Evolutionary conservation across 2,797 vertebrate genomes (phyloP).

Genomic region (Argentina silus): DNA sequence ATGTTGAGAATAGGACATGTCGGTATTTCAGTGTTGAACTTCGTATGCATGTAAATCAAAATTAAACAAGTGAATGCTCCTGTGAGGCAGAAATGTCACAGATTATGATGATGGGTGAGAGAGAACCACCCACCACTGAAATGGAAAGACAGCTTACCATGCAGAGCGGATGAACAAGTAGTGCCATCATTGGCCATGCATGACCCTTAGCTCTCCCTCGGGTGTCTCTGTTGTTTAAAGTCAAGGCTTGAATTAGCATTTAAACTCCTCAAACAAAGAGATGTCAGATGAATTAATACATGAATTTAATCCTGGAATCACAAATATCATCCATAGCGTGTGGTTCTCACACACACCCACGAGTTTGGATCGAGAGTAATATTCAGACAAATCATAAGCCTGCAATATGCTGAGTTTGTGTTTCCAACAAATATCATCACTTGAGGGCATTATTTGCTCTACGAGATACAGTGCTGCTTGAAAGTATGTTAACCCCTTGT

Average conservation of each 20-base stretch:
- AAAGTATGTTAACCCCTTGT: too few species aligned
- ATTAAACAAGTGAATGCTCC: neutral
- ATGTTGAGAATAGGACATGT: neutral
- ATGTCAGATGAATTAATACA: slow-evolving; percentile 47
- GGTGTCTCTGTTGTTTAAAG: slow-evolving; percentile 52
- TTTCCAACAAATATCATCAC: neutral
- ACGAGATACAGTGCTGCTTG: too few species aligned
- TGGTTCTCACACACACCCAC: neutral
- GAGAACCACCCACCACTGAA: slow-evolving; percentile 30
- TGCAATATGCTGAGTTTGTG: slow-evolving; percentile 2
- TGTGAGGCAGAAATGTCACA: neutral
- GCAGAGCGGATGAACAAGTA: slow-evolving; percentile 44
- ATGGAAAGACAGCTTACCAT: slow-evolving; percentile 38
- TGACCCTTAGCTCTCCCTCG: slow-evolving; percentile 21
- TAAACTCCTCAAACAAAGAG: slow-evolving; percentile 49
- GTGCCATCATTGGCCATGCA: slow-evolving; percentile 50
- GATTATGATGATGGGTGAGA: slow-evolving; percentile 15
- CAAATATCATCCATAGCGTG: slow-evolving; percentile 46
- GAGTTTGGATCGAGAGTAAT: neutral
- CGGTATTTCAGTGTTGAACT: neutral
- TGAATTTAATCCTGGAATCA: slow-evolving; percentile 36
- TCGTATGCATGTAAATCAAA: neutral
- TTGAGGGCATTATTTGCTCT: neutral
- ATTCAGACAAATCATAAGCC: neutral
- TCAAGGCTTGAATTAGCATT: slow-evolving; percentile 50